These are phyloP conservation scores for Noctua janthina DNA, from an alignment of 2,888 invertebrate species.

Conservation along the genomic window DNA sequence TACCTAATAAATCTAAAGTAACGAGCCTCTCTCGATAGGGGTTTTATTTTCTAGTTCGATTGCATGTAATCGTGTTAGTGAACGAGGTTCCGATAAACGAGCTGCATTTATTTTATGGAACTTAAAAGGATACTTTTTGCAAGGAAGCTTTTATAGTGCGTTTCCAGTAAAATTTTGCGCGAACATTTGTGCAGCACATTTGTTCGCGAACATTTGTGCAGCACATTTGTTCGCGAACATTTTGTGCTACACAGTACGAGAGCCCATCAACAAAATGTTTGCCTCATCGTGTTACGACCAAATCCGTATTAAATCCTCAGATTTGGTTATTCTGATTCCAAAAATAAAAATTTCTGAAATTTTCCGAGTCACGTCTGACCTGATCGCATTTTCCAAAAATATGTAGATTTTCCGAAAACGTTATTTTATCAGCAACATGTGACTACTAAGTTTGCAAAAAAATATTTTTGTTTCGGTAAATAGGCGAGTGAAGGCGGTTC, in stretches of 20 bases:
- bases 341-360: neutral
- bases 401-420: neutral
- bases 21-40: slow-evolving; percentile 77
- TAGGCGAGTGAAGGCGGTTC: neutral
- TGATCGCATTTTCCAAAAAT: neutral
- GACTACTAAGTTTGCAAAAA: neutral
- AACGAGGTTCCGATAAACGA: neutral
- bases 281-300: neutral
- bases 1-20: slow-evolving; percentile 80
- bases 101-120: slow-evolving; percentile 15
- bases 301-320: neutral
- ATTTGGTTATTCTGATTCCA: neutral
- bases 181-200: too few relatives aligned
- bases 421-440: neutral
- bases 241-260: neutral
- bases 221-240: neutral
- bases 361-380: neutral
- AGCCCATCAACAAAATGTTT: neutral
- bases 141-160: neutral
- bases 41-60: slow-evolving; percentile 67
- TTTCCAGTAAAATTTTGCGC: neutral
- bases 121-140: neutral
- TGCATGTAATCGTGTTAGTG: slow-evolving; percentile 26
- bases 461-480: neutral
- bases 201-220: neutral